A percentile compares a stretch with the other conserved stretches of the same genome.
Conservation (phyloP, 2,113 vertebrate genomes). For the Orientallactaga bullata region DNA sequence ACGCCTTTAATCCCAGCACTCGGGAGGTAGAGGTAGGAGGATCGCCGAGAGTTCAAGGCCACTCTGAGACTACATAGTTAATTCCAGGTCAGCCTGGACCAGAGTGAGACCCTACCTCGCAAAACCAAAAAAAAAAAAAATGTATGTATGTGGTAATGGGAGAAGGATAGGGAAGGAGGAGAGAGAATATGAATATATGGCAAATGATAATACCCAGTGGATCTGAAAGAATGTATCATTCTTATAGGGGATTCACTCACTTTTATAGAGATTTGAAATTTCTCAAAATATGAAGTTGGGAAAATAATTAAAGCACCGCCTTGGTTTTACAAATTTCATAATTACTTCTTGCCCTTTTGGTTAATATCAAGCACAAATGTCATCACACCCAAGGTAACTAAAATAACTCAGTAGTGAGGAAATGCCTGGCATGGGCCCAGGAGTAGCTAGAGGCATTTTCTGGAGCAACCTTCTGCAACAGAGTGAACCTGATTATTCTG, state of each 20-base stretch:
- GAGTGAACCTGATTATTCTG: neutral
- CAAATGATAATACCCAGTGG: neutral
- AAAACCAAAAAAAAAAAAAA: too few relatives aligned
- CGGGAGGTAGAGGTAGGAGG: too few relatives aligned
- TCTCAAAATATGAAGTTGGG: conserved; percentile 29
- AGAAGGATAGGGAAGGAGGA: neutral
- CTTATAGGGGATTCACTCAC: neutral
- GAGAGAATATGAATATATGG: neutral
- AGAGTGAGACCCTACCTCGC: too few relatives aligned
- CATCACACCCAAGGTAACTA: neutral
- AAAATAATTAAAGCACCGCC: conserved; percentile 32
- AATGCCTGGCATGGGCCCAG: neutral
- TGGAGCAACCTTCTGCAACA: neutral
- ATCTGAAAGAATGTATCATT: conserved; percentile 7
- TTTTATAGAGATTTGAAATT: neutral
- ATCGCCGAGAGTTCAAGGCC: too few relatives aligned
- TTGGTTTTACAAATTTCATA: neutral
- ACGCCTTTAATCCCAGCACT: too few relatives aligned
- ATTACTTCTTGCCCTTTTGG: neutral
- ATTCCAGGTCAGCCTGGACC: too few relatives aligned
- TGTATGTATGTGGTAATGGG: too few relatives aligned
- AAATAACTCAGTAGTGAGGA: conserved; percentile 5
- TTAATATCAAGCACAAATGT: neutral
- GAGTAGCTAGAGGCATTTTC: neutral
- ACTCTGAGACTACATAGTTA: too few relatives aligned